Percentiles rank a stretch among this genome's conserved stretches.
Evolutionary conservation across 2,888 invertebrate genomes (phyloP).

Genomic region (Cheilosia scutellata): DNA sequence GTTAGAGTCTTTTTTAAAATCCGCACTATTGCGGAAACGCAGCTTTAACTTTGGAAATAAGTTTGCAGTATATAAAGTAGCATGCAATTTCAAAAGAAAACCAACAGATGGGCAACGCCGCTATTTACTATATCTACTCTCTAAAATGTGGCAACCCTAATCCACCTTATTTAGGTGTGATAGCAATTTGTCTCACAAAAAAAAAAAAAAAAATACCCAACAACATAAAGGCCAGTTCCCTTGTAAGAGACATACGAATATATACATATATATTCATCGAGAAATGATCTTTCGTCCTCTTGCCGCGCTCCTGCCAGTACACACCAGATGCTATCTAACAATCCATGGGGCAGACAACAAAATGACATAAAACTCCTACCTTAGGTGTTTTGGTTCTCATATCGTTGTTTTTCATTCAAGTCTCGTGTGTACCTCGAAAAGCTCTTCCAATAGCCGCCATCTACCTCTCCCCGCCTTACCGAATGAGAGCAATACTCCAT

Average conservation of each 20-base stretch:
- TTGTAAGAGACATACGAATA: slow-evolving; percentile 12
- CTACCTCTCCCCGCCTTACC: neutral
- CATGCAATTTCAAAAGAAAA: too few relatives aligned
- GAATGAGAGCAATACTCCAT: slow-evolving; percentile 40
- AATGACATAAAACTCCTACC: slow-evolving; percentile 28
- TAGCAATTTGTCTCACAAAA: slow-evolving; percentile 57
- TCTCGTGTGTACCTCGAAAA: slow-evolving; percentile 32
- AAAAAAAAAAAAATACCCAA: slow-evolving; percentile 20
- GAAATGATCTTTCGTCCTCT: neutral
- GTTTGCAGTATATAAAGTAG: too few relatives aligned
- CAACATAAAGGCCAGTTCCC: slow-evolving; percentile 38
- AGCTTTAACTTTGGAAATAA: too few relatives aligned
- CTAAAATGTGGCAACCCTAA: slow-evolving; percentile 34
- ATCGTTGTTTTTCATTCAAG: slow-evolving; percentile 47
- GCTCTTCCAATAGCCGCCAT: slow-evolving; percentile 42
- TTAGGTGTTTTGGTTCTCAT: slow-evolving; percentile 1
- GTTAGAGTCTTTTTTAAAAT: too few relatives aligned
- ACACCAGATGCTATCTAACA: slow-evolving; percentile 6
- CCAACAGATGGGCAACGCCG: too few relatives aligned
- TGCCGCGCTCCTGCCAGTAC: neutral
- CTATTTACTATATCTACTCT: too few relatives aligned
- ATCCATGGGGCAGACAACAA: slow-evolving; percentile 27
- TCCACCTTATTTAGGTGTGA: slow-evolving; percentile 32
- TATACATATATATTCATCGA: slow-evolving; percentile 13
- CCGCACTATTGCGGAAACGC: too few relatives aligned